Evolutionary conservation across 2,113 vertebrate genomes (phyloP).

Genomic region (Octodon degus): DNA sequence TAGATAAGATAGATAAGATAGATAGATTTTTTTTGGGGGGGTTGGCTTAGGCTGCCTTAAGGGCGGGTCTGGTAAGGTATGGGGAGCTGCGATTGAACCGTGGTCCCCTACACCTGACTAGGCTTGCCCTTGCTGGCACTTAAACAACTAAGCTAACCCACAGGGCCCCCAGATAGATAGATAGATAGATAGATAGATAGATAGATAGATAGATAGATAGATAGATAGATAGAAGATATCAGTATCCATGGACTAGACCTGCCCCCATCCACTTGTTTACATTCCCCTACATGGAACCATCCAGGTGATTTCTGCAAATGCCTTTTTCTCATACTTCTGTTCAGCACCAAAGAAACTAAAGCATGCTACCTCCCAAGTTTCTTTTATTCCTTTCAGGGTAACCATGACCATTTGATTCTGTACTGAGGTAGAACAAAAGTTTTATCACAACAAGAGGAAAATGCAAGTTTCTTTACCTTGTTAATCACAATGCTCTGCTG

Average conservation of each 20-base stretch:
- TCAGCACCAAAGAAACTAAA: not conserved
- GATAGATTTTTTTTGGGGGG: too few relatives aligned
- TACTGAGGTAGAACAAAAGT: not conserved
- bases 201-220: not conserved
- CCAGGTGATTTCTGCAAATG: not conserved
- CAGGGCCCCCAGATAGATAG: too few relatives aligned
- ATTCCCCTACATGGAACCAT: not conserved
- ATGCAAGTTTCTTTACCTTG: slow-evolving; percentile 88
- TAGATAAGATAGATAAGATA: not conserved
- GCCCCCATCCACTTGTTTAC: not conserved
- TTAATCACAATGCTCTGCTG: slow-evolving; percentile 90
- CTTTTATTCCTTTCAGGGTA: slow-evolving; percentile 8
- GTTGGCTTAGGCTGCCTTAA: too few relatives aligned
- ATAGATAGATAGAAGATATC: not conserved
- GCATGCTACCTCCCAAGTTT: not conserved
- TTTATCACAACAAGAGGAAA: not conserved
- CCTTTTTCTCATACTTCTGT: slow-evolving; percentile 18
- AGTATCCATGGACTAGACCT: not conserved
- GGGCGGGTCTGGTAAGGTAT: too few relatives aligned
- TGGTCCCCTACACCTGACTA: too few relatives aligned
- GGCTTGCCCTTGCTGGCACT: too few relatives aligned
- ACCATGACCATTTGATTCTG: not conserved
- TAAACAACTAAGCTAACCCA: too few relatives aligned
- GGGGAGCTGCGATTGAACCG: too few relatives aligned
- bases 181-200: not conserved